A percentile compares a stretch with the other conserved stretches of the same genome.
phyloP scores from a whole-genome alignment of 2,113 vertebrate genomes.

The Eurypyga helias region DNA sequence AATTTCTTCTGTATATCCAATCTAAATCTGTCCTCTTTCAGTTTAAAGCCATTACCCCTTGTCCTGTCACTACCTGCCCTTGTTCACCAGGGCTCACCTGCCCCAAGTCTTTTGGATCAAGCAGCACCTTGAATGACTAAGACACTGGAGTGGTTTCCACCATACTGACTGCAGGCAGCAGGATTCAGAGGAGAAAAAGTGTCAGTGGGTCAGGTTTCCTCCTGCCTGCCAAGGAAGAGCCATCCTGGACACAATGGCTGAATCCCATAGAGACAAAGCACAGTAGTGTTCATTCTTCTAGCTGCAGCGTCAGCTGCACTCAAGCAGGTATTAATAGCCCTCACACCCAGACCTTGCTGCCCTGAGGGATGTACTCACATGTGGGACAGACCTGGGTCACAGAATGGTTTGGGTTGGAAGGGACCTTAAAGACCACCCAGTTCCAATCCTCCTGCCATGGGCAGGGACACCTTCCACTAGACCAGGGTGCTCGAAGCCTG shows the following conservation, averaged over 20 bases:
- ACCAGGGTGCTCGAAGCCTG: no score
- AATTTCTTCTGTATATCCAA: no score
- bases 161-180: neutral
- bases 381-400: neutral
- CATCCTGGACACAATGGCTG: neutral
- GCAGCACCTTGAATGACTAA: neutral
- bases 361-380: neutral
- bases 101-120: neutral
- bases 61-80: no score
- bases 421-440: no score
- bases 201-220: neutral
- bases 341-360: neutral
- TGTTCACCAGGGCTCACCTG: neutral
- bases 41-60: no score
- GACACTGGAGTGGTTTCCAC: neutral
- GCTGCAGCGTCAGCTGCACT: neutral
- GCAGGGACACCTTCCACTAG: no score
- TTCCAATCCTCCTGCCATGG: no score
- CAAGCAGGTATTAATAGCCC: neutral
- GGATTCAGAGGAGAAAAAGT: neutral
- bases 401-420: no score
- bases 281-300: neutral
- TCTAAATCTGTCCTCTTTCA: no score
- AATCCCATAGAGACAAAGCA: neutral
- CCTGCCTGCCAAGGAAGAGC: neutral